Conservation (phyloP, 2,113 vertebrate species). For the Rhinichthys klamathensis region DNA sequence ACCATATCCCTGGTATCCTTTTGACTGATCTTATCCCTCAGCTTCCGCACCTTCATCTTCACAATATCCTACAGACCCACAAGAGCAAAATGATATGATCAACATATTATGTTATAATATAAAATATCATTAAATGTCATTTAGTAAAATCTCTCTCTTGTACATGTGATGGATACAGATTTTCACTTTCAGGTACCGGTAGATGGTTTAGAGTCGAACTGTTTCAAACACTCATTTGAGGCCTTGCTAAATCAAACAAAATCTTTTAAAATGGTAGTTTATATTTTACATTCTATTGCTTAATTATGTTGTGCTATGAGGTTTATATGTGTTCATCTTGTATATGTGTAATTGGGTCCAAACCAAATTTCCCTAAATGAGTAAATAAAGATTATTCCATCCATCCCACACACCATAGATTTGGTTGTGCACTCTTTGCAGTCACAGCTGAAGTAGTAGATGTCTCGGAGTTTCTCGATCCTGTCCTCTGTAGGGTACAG, state of each 20-base stretch:
- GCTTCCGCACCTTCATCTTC: constrained; percentile 86
- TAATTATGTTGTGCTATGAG: constrained; percentile 22
- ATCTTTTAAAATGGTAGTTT: too few relatives aligned
- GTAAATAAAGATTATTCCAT: neutral
- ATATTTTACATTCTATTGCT: neutral
- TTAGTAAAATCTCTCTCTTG: neutral
- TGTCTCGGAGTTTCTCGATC: constrained; percentile 85
- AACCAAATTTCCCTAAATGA: neutral
- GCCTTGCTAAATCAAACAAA: too few relatives aligned
- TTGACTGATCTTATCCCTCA: constrained; percentile 75
- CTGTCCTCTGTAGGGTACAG: constrained; percentile 94
- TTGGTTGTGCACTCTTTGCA: constrained; percentile 87
- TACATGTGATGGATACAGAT: neutral
- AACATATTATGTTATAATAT: neutral
- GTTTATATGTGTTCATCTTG: constrained; percentile 62
- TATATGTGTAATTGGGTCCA: neutral
- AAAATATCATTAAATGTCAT: neutral
- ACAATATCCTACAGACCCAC: constrained; percentile 79
- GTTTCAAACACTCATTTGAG: too few relatives aligned
- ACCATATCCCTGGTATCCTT: constrained; percentile 83
- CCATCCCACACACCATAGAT: constrained; percentile 77
- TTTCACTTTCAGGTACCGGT: neutral
- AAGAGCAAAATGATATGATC: constrained; percentile 64
- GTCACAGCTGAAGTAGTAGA: constrained; percentile 91
- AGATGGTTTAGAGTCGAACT: too few relatives aligned